Percentiles rank a stretch among this genome's conserved stretches.
phyloP scores from a whole-genome alignment of 2,113 vertebrate species.

The Nyctereutes procyonoides region DNA sequence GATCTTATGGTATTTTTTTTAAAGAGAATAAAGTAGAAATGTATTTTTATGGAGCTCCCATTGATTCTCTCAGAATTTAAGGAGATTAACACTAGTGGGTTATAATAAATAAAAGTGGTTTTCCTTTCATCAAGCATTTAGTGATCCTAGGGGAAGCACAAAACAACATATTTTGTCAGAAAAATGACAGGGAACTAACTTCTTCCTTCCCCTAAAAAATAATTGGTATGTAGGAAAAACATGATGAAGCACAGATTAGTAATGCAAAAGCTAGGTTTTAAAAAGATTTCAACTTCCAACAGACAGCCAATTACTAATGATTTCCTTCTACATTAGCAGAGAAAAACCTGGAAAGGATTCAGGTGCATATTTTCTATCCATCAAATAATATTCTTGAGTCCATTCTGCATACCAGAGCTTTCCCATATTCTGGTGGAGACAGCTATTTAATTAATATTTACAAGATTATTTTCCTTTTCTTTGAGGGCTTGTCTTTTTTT shows the following conservation, averaged over 20 bases:
- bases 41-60: not conserved
- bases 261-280: not conserved
- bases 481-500: not conserved
- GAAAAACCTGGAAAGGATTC: slow-evolving; percentile 9
- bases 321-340: slow-evolving; percentile 17
- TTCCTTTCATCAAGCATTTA: not conserved
- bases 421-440: not conserved
- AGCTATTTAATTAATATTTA: slow-evolving; percentile 5
- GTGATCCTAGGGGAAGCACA: not conserved
- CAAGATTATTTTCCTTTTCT: not conserved
- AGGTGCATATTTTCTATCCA: slow-evolving; percentile 3
- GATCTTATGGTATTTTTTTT: not conserved
- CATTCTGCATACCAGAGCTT: not conserved
- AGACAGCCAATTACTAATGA: not conserved
- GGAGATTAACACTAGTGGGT: not conserved
- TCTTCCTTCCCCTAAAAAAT: not conserved
- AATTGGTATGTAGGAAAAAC: not conserved
- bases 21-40: slow-evolving; percentile 1
- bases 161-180: not conserved
- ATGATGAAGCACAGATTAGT: not conserved
- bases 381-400: not conserved
- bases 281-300: not conserved
- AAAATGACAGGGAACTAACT: not conserved
- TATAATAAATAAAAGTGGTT: not conserved
- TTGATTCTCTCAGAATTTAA: not conserved